Conservation (phyloP, 2,113 vertebrate species). For the Chelonoidis abingdonii region DNA sequence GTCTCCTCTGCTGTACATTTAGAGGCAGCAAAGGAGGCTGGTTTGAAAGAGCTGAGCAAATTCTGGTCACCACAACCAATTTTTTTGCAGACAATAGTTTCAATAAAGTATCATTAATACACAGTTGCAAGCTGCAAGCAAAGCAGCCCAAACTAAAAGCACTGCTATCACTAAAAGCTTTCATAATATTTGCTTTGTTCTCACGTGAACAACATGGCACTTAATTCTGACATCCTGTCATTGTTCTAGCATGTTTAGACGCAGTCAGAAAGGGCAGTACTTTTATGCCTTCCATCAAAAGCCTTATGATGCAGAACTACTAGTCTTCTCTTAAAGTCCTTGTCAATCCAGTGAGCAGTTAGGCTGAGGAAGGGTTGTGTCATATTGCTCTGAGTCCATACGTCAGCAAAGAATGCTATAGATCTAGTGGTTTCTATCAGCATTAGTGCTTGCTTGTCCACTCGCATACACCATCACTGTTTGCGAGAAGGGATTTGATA, state of each 20-base stretch:
- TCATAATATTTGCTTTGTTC: slow-evolving; percentile 58
- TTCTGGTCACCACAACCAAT: neutral
- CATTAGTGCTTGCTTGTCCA: slow-evolving; percentile 44
- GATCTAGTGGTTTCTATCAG: slow-evolving; percentile 45
- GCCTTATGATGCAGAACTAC: slow-evolving; percentile 70
- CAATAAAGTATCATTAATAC: neutral
- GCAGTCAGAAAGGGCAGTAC: slow-evolving; percentile 48
- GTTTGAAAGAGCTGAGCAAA: neutral
- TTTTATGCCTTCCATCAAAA: slow-evolving; percentile 73
- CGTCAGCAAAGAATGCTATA: slow-evolving; percentile 47
- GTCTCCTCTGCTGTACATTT: neutral
- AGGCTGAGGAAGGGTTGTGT: slow-evolving; percentile 49
- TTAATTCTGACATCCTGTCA: slow-evolving; percentile 74
- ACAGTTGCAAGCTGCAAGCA: neutral
- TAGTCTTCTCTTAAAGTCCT: slow-evolving; percentile 55
- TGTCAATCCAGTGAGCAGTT: slow-evolving; percentile 65
- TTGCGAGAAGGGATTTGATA: slow-evolving; percentile 7
- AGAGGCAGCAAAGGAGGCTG: neutral
- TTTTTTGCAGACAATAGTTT: neutral
- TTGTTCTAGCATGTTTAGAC: slow-evolving; percentile 52
- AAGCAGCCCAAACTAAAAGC: slow-evolving; percentile 32
- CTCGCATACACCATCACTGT: slow-evolving; percentile 10
- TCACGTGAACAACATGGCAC: slow-evolving; percentile 53
- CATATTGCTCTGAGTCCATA: slow-evolving; percentile 42
- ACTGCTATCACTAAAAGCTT: slow-evolving; percentile 40